These are phyloP conservation scores for Ochropacha duplaris DNA, from an alignment of 2,888 invertebrate species.

Conservation along the genomic window DNA sequence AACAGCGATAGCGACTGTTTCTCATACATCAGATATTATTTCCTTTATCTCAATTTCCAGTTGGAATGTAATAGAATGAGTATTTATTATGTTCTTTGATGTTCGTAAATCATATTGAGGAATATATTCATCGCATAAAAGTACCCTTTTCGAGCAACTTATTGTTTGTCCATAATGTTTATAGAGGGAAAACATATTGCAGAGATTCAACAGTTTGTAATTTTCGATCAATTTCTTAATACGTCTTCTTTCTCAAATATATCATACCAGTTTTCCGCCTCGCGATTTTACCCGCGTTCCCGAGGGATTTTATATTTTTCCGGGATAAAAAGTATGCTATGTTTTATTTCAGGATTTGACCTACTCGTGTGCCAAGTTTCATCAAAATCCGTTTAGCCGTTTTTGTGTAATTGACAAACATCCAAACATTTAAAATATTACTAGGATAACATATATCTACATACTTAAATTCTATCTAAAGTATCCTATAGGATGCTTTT, in stretches of 20 bases:
- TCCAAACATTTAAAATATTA: no score
- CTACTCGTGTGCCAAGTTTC: no score
- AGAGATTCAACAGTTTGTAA: not conserved
- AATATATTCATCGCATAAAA: not conserved
- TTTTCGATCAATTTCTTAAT: not conserved
- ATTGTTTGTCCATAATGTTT: not conserved
- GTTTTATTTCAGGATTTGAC: no score
- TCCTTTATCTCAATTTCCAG: not conserved
- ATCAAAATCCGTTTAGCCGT: no score
- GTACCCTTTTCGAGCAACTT: not conserved
- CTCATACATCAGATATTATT: not conserved
- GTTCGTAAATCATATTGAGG: not conserved
- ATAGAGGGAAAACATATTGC: not conserved
- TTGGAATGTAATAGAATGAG: not conserved
- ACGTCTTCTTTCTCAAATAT: not conserved
- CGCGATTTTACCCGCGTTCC: no score
- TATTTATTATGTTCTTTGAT: slow-evolving; percentile 4
- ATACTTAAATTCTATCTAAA: no score
- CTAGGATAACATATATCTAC: no score
- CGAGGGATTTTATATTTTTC: no score
- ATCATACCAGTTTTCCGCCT: no score
- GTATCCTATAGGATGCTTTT: no score
- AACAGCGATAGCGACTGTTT: not conserved
- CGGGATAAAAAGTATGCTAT: no score
- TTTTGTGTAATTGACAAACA: no score